phyloP scores from a whole-genome alignment of 2,797 vertebrate genomes.

The Selene dorsalis region DNA sequence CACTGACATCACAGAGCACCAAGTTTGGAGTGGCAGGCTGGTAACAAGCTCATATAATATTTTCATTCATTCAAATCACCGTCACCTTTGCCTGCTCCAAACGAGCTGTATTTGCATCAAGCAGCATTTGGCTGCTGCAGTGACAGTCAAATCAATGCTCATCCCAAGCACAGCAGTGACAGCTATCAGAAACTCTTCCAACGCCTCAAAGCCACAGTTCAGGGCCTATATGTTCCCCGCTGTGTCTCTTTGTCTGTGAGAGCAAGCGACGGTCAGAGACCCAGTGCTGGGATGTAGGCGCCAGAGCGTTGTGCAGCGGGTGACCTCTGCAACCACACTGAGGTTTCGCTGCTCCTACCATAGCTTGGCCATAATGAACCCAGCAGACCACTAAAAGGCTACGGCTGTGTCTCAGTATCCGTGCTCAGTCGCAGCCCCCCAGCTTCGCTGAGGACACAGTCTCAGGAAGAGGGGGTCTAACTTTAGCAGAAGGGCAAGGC shows the following conservation, averaged over 20 bases:
- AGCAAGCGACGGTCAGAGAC: constrained; percentile 52
- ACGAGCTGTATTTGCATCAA: constrained; percentile 57
- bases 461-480: constrained; percentile 12
- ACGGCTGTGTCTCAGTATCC: constrained; percentile 71
- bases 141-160: constrained; percentile 64
- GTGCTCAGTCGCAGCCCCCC: constrained; percentile 52
- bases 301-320: constrained; percentile 72
- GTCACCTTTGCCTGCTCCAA: constrained; percentile 21
- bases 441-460: constrained; percentile 24
- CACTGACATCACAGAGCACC: constrained; percentile 16
- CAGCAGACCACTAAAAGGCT: constrained; percentile 79
- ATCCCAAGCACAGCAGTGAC: constrained; percentile 25
- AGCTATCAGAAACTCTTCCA: constrained; percentile 8
- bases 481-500: background rate
- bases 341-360: constrained; percentile 81
- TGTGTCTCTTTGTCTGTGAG: constrained; percentile 11
- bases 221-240: background rate
- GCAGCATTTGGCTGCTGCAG: constrained; percentile 44
- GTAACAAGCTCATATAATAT: constrained; percentile 30
- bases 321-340: constrained; percentile 82
- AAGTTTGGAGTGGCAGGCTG: constrained; percentile 33
- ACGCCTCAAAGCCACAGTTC: constrained; percentile 25
- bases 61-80: constrained; percentile 75
- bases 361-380: constrained; percentile 80
- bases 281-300: constrained; percentile 65